Base-by-base conservation (phyloP, 2,797 vertebrate species). In the Furcifer pardalis region DNA sequence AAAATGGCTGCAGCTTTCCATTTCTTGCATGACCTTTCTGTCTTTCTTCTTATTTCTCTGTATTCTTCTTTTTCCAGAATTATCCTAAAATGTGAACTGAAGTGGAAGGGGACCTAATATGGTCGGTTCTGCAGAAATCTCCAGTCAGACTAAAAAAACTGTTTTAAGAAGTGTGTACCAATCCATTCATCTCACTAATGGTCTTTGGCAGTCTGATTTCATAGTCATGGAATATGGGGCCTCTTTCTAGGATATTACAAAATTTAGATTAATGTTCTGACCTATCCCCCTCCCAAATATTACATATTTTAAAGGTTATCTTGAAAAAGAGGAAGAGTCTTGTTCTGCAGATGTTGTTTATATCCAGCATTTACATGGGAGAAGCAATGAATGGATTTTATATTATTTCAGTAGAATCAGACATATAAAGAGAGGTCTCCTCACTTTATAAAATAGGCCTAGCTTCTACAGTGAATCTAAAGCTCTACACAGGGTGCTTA, bases 251-350 rank as follows among this genome's bases (percentile, higher is more conserved):
- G 42, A 84, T 84, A 84, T 84, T 72, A 84, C n/a, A 59, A 73
- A 74, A 84, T 84, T 84, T 73, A 84, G 83, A 84, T 84, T 84
- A 79, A 84, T 84, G 73, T 73, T 68, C 56, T 79, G 40, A 27
- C 69, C 40, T 73, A 62, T 46, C 69, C 52, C 52, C 52, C 21
- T 25, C 40, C 52, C 42, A 69, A 83, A 72, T 37, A 42, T 84
- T 73, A 79, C 59, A 63, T 73, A 65, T 44, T 60, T 46, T 37
- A 49, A 73, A 84, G 71, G 42, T 62, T 65, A 65, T 35, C 35
- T 27, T 65, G 30, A 52, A 73, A 76, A 49, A 56, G n/a, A 60
- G 68, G 4, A 49, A 77, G 65, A 77, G 65, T 19, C 21, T 42
- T 69, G 37, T 68, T 4, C 21, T 37, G 4, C n/a, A 80, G 15